A percentile compares a stretch with the other conserved stretches of the same genome.
phyloP scores from a whole-genome alignment of 1,140 invertebrate species.

The Psilanteris sp. region DNA sequence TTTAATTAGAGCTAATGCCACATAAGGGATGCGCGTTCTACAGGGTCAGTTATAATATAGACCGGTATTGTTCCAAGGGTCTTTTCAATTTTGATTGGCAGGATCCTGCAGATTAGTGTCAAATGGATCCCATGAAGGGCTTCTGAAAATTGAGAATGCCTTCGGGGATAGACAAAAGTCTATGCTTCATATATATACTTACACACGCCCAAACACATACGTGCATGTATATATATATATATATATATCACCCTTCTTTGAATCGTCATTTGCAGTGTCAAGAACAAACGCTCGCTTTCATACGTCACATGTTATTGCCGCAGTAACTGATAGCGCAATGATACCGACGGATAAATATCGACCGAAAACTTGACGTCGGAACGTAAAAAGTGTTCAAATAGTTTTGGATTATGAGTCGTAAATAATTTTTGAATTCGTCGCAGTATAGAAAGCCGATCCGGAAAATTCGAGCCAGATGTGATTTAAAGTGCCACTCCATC shows the following conservation, averaged over 20 bases:
- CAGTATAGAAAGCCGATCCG: slow-evolving; percentile 23
- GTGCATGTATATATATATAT: too few relatives aligned
- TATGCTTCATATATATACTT: slow-evolving; percentile 19
- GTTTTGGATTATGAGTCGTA: slow-evolving; percentile 20
- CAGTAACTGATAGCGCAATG: slow-evolving; percentile 42
- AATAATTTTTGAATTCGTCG: slow-evolving; percentile 53
- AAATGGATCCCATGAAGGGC: slow-evolving; percentile 60
- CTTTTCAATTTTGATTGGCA: slow-evolving; percentile 66
- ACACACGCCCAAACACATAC: too few relatives aligned
- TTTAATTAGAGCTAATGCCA: slow-evolving; percentile 72
- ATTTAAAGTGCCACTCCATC: slow-evolving; percentile 35
- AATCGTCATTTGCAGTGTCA: slow-evolving; percentile 55
- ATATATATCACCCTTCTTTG: slow-evolving; percentile 29
- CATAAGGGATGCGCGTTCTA: slow-evolving; percentile 52
- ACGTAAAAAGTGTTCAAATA: slow-evolving; percentile 11
- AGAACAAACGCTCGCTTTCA: slow-evolving; percentile 47
- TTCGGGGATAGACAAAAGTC: slow-evolving; percentile 35
- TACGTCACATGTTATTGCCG: slow-evolving; percentile 39
- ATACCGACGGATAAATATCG: slow-evolving; percentile 42
- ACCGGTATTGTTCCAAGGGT: slow-evolving; percentile 61
- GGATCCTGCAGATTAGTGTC: slow-evolving; percentile 67
- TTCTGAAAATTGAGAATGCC: slow-evolving; percentile 66
- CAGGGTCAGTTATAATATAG: slow-evolving; percentile 65
- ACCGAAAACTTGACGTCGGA: slow-evolving; percentile 14
- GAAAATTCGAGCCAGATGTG: slow-evolving; percentile 57